A percentile compares a stretch with the other conserved stretches of the same genome.
phyloP scores from a whole-genome alignment of 2,113 vertebrate species.

The Harpagus bidentatus region DNA sequence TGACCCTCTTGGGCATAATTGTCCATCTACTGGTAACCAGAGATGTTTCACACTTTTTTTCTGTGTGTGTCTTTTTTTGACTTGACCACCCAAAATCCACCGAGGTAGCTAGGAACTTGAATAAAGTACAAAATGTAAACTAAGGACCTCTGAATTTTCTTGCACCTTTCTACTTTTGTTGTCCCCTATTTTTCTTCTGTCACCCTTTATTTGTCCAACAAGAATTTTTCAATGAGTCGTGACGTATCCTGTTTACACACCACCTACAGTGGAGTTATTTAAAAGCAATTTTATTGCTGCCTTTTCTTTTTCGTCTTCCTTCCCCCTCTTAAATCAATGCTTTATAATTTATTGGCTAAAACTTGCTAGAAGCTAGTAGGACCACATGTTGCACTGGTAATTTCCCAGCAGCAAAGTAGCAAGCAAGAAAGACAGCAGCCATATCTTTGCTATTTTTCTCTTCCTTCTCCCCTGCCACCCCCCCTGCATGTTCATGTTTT shows the following conservation, averaged over 20 bases:
- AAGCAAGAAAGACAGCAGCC: neutral
- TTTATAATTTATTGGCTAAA: slow-evolving; percentile 12
- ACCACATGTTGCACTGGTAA: neutral
- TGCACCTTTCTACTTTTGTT: neutral
- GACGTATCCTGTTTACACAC: neutral
- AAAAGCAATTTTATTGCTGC: slow-evolving; percentile 27
- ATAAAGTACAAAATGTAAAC: neutral
- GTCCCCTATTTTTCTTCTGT: neutral
- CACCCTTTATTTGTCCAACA: neutral
- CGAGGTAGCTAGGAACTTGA: neutral
- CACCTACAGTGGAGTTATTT: neutral
- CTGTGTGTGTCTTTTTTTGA: neutral
- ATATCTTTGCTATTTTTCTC: neutral
- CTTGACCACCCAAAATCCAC: neutral
- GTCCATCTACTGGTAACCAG: neutral
- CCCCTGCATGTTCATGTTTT: neutral
- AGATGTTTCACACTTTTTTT: neutral
- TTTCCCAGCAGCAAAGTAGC: neutral
- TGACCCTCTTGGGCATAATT: neutral
- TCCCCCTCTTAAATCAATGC: neutral
- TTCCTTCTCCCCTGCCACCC: neutral
- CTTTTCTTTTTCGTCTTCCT: neutral
- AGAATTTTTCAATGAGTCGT: neutral
- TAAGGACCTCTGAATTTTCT: neutral
- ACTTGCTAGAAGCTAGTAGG: neutral